Percentiles rank a stretch among this genome's conserved stretches.
phyloP scores from a whole-genome alignment of 2,888 invertebrate species.

The Stenoptilia bipunctidactyla region DNA sequence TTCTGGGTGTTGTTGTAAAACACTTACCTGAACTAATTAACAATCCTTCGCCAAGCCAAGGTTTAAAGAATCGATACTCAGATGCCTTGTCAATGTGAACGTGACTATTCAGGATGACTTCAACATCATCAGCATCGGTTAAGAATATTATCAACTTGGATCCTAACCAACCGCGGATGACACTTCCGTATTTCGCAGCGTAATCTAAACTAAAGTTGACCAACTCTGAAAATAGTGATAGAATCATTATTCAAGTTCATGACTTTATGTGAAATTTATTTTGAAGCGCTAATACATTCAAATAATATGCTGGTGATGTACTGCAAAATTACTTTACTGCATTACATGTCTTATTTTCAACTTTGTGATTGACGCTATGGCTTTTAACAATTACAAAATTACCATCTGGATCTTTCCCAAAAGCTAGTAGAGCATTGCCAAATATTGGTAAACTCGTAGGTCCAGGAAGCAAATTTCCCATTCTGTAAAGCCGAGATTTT shows the following conservation, averaged over 20 bases:
- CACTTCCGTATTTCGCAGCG: slow-evolving; percentile 62
- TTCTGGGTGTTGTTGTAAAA: neutral
- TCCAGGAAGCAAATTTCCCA: slow-evolving; percentile 78
- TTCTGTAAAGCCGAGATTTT: slow-evolving; percentile 60
- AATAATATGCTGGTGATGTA: no score
- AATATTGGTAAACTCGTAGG: slow-evolving; percentile 75
- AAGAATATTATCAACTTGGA: slow-evolving; percentile 77
- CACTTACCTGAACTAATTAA: slow-evolving; percentile 77
- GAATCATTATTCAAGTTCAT: neutral
- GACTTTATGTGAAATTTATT: no score
- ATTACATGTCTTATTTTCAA: no score
- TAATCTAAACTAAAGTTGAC: slow-evolving; percentile 56
- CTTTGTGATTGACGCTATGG: no score
- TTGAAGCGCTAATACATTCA: no score
- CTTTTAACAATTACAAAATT: no score
- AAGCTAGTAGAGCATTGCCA: slow-evolving; percentile 76
- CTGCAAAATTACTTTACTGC: no score
- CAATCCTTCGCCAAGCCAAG: slow-evolving; percentile 85
- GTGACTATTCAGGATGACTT: slow-evolving; percentile 80
- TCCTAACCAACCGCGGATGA: slow-evolving; percentile 77
- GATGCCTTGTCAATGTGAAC: slow-evolving; percentile 81
- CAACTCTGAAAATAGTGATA: slow-evolving; percentile 56
- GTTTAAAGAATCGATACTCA: slow-evolving; percentile 82
- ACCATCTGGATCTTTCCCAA: slow-evolving; percentile 75
- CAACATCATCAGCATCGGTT: slow-evolving; percentile 77